Conservation (phyloP, 2,797 vertebrate genomes). For the Stomatorhinus walkeri region DNA sequence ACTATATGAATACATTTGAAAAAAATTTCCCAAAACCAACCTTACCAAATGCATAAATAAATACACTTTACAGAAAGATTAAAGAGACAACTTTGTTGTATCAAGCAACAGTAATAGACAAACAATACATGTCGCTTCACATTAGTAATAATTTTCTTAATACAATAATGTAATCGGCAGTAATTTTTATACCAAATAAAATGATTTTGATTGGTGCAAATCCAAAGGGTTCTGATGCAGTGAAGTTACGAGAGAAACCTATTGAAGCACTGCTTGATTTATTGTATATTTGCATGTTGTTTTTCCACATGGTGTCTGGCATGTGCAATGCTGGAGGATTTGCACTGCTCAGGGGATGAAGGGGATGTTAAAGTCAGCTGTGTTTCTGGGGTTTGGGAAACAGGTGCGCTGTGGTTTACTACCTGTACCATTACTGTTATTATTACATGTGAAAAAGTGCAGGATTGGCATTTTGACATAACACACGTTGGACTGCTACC, state of each 20-base stretch:
- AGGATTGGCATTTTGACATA: neutral
- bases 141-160: neutral
- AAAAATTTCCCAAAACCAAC: neutral
- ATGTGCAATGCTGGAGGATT: neutral
- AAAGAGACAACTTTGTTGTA: neutral
- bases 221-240: neutral
- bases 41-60: neutral
- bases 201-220: neutral
- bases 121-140: neutral
- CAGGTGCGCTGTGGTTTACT: neutral
- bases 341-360: neutral
- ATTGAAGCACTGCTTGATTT: neutral
- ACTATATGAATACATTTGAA: neutral
- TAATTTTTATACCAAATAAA: neutral
- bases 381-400: neutral
- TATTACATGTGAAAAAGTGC: neutral
- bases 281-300: neutral
- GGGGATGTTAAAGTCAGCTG: neutral
- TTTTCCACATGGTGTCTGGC: neutral
- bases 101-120: neutral
- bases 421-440: neutral
- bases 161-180: neutral
- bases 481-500: neutral
- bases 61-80: neutral
- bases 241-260: neutral